Evolutionary conservation across 2,113 vertebrate genomes (phyloP), one percentile per base, ranked within the genome.

Genomic region (Dolichotis patagonum): DNA sequence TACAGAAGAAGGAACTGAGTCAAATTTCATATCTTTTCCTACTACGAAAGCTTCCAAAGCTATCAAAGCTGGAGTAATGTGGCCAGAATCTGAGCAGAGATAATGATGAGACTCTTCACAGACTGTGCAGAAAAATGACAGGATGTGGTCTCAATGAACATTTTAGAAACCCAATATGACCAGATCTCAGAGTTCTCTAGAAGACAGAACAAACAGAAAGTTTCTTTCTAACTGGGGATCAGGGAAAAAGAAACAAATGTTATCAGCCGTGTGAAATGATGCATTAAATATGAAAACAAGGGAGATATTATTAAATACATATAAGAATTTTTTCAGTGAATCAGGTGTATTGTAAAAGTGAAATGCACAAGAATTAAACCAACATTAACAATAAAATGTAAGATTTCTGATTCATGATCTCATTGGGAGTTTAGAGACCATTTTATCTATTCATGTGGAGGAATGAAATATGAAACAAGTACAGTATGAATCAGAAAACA

Each of bases 191-290:
- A 80, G 78, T 93, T 96, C 28, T 86, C 6, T 86, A 86, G 32
- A 26, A 95, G 71, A 41, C 75, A 91, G 71, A 93, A 92, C 54
- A 96, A 97, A 96, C 80, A 96, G 81, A 90, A 90, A 81, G 58
- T 94, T 94, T 86, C 54, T 80, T 82, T 69, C 14, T 19, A 67
- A 69, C 35, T 69, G 35, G 20, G 17, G 17, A 69, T 69, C 17
- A 19, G 67, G 67, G 17, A 20, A 20, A 38, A 69, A 69, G 67
- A 69, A 69, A 69, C 14, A 67, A 17, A 69, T 6, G 17, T n/a
- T 69, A 38, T 85, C 28, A 91, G 32, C 65, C 90, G 67, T 95
- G 82, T 91, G 82, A 93, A 94, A 97, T 67, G 83, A 69, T 28
- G 3, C 2, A 71, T 84, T 90, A 49, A 49, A 69, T 88, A 22